Conservation (phyloP, 1,140 invertebrate genomes). For the Bombus terrestris region DNA sequence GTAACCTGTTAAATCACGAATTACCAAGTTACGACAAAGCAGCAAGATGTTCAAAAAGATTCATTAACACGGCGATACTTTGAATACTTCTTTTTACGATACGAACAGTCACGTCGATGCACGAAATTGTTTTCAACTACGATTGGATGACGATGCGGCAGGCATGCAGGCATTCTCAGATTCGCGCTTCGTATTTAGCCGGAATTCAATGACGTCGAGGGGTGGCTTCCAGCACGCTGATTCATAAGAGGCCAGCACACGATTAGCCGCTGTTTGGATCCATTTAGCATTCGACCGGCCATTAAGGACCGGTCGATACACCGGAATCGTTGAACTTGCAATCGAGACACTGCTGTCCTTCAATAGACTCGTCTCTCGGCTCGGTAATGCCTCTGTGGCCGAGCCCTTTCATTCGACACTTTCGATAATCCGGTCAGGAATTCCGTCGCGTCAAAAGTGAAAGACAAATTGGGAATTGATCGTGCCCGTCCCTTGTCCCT, state of each 20-base stretch:
- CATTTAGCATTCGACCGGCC: constrained; percentile 57
- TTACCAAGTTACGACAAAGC: no score
- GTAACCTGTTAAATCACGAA: no score
- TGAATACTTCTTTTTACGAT: no score
- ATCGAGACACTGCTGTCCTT: constrained; percentile 49
- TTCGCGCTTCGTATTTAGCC: constrained; percentile 30
- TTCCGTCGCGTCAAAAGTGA: constrained; percentile 43
- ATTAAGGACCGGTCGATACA: constrained; percentile 59
- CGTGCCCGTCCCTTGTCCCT: background rate
- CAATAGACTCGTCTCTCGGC: constrained; percentile 38
- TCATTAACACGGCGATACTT: no score
- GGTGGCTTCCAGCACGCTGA: constrained; percentile 14
- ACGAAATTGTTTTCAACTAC: constrained; percentile 5
- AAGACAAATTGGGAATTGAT: constrained; percentile 49
- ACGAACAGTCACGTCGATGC: no score
- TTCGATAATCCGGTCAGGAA: constrained; percentile 43
- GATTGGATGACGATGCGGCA: background rate
- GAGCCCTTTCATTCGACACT: constrained; percentile 49
- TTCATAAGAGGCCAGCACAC: constrained; percentile 43
- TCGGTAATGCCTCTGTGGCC: constrained; percentile 44
- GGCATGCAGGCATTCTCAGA: background rate
- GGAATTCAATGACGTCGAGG: constrained; percentile 41
- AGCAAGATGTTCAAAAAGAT: no score
- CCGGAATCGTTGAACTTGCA: constrained; percentile 60
- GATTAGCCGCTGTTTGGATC: constrained; percentile 65